Conservation (phyloP, 2,888 invertebrate species). For the Anarsia innoxiella region DNA sequence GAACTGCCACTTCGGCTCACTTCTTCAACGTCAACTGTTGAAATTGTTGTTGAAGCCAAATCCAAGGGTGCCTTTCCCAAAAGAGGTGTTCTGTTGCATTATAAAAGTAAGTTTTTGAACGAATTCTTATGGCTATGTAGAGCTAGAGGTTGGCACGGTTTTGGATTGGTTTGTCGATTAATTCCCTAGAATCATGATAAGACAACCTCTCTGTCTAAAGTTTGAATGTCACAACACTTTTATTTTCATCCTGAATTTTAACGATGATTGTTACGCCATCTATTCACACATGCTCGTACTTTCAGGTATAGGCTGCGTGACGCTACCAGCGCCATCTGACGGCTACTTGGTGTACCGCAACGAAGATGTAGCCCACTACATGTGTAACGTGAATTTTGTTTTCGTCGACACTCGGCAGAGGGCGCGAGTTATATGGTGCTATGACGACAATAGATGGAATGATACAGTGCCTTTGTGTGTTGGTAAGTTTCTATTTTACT, state of each 20-base stretch:
- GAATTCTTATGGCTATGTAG: too few species aligned
- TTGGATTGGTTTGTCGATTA: too few species aligned
- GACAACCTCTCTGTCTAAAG: too few species aligned
- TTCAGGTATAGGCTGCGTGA: constrained; percentile 82
- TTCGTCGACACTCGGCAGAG: constrained; percentile 80
- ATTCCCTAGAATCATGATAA: too few species aligned
- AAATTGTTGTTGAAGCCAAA: constrained; percentile 60
- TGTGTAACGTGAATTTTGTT: constrained; percentile 80
- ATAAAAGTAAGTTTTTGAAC: constrained; percentile 77
- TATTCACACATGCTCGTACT: constrained; percentile 7
- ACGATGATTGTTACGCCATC: constrained; percentile 19
- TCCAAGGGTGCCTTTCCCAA: constrained; percentile 75
- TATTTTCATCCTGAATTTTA: too few species aligned
- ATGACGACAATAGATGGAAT: constrained; percentile 80
- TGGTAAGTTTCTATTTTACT: constrained; percentile 63
- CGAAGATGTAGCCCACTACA: constrained; percentile 78
- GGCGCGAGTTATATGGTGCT: constrained; percentile 78
- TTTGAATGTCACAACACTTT: too few species aligned
- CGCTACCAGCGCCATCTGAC: constrained; percentile 77
- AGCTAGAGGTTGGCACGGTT: too few species aligned
- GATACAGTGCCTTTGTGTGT: constrained; percentile 76
- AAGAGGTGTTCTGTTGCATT: constrained; percentile 79
- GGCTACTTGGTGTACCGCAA: constrained; percentile 81
- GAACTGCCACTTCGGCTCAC: constrained; percentile 64
- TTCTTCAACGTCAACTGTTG: constrained; percentile 62